Percentiles rank a stretch among this genome's conserved stretches.
Evolutionary conservation across 2,113 vertebrate species (phyloP).

Genomic region (Baryphthengus martii): DNA sequence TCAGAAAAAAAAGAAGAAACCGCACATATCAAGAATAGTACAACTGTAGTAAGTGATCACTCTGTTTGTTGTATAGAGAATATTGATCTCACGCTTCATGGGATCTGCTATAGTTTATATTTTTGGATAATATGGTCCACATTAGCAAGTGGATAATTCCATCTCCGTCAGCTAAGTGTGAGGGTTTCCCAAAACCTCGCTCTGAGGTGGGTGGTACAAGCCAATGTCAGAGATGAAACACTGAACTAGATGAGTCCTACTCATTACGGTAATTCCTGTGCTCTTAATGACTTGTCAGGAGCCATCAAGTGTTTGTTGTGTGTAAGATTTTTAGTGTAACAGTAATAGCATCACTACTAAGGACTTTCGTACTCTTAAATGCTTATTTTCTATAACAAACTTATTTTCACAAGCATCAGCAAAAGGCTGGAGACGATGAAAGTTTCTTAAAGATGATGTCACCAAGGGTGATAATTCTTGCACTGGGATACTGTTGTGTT

Average conservation of each 20-base stretch:
- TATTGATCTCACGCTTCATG: neutral
- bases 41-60: neutral
- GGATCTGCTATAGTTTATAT: neutral
- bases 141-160: neutral
- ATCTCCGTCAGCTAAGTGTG: neutral
- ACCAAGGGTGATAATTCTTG: neutral
- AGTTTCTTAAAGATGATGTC: conserved; percentile 19
- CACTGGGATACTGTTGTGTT: conserved; percentile 14
- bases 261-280: neutral
- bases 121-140: neutral
- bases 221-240: neutral
- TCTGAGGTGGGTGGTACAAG: neutral
- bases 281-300: neutral
- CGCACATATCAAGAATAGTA: neutral
- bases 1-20: neutral
- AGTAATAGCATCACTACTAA: neutral
- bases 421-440: neutral
- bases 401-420: neutral
- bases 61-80: neutral
- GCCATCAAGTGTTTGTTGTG: neutral
- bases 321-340: neutral
- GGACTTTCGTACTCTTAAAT: neutral
- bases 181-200: neutral
- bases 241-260: neutral
- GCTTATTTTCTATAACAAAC: neutral